A percentile compares a stretch with the other conserved stretches of the same genome.
These are phyloP conservation scores for Phacellophora camtschatica DNA, from an alignment of 30 jellyfish, hydroid and myxozoan genomes.

Conservation along the genomic window DNA sequence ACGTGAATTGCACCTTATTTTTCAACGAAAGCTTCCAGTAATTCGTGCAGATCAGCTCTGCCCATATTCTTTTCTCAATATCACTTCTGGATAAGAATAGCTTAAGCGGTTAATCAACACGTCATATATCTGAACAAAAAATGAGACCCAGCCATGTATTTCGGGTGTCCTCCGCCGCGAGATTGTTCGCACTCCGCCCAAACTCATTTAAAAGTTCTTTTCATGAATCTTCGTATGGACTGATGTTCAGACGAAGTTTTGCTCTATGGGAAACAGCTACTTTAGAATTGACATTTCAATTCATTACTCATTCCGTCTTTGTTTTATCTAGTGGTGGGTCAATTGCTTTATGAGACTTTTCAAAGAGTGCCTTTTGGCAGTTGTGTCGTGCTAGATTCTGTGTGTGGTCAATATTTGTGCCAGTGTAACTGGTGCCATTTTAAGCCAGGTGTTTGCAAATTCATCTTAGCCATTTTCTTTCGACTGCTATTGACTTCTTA, in stretches of 20 bases:
- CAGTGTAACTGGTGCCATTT: too few species aligned
- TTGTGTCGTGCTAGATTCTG: too few species aligned
- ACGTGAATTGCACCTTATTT: constrained; percentile 30
- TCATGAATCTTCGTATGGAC: neutral
- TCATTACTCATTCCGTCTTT: constrained; percentile 1
- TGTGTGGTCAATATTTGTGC: too few species aligned
- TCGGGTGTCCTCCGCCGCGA: constrained; percentile 62
- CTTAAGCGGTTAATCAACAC: constrained; percentile 67
- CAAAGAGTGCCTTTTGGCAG: constrained; percentile 26
- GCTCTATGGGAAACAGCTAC: constrained; percentile 57
- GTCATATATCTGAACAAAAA: constrained; percentile 45
- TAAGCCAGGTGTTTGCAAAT: too few species aligned
- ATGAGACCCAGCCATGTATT: constrained; percentile 31
- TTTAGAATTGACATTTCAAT: constrained; percentile 37
- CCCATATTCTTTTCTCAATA: constrained; percentile 50
- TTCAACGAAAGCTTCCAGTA: constrained; percentile 15
- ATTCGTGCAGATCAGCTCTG: constrained; percentile 19
- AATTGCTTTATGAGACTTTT: constrained; percentile 19
- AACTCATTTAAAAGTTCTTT: constrained; percentile 27
- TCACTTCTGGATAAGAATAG: constrained; percentile 66
- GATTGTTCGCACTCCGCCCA: constrained; percentile 69
- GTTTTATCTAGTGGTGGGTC: constrained; percentile 45
- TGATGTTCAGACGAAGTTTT: constrained; percentile 10
- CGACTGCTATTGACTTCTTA: too few species aligned
- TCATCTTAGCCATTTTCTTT: too few species aligned